Conservation (phyloP, 2,113 vertebrate genomes). For the Gasterosteus aculeatus region DNA sequence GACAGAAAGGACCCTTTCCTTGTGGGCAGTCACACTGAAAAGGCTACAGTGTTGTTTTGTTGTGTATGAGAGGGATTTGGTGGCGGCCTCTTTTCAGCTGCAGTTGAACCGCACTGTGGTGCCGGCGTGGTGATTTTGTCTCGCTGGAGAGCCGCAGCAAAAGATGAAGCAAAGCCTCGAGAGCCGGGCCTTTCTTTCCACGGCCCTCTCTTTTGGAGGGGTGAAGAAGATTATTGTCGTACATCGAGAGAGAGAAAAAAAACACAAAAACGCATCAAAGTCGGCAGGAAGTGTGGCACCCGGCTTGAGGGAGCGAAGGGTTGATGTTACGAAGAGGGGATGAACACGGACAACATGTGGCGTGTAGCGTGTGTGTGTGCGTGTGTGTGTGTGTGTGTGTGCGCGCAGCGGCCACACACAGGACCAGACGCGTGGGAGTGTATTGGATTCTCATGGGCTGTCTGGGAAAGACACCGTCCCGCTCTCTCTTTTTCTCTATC, state of each 20-base stretch:
- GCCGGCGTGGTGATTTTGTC: constrained; percentile 81
- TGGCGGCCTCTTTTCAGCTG: constrained; percentile 81
- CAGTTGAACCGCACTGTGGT: constrained; percentile 83
- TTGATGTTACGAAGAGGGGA: constrained; percentile 63
- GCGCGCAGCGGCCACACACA: constrained; percentile 70
- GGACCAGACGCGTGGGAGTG: constrained; percentile 74
- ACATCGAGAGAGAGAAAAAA: constrained; percentile 46
- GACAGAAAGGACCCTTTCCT: constrained; percentile 82
- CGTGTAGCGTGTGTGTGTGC: constrained; percentile 45
- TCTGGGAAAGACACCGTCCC: constrained; percentile 74
- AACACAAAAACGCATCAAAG: constrained; percentile 65
- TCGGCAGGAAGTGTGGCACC: constrained; percentile 64
- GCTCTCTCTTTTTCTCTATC: constrained; percentile 55
- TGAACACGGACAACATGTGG: constrained; percentile 64
- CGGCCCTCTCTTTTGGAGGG: constrained; percentile 63
- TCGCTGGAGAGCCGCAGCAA: constrained; percentile 65
- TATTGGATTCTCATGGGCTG: constrained; percentile 72
- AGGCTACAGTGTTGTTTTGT: constrained; percentile 88
- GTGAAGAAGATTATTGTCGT: constrained; percentile 81
- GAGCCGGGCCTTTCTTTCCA: constrained; percentile 70
- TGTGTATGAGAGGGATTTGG: constrained; percentile 81
- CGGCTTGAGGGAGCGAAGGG: constrained; percentile 67
- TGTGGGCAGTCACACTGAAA: constrained; percentile 83
- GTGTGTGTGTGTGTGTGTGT: constrained; percentile 39
- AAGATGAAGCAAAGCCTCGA: constrained; percentile 73